Conservation (phyloP, 2,888 invertebrate genomes). For the Spilarctia lutea region DNA sequence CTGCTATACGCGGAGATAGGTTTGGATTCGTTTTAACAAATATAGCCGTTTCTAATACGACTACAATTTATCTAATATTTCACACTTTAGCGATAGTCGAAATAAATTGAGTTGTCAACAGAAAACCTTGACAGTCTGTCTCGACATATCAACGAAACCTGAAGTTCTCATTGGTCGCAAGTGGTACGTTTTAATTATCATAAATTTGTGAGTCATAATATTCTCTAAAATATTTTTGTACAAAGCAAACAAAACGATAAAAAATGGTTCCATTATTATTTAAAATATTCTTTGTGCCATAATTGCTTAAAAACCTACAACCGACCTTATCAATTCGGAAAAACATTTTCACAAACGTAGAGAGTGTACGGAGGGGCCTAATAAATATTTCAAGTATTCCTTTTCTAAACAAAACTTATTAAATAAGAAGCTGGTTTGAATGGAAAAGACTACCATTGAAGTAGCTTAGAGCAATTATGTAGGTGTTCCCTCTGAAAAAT, state of each 20-base stretch:
- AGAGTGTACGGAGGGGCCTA: not conserved
- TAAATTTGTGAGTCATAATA: not conserved
- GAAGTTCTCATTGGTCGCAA: not conserved
- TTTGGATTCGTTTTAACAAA: no score
- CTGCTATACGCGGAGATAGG: no score
- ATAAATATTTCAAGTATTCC: slow-evolving; percentile 4
- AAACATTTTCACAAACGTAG: not conserved
- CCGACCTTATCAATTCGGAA: not conserved
- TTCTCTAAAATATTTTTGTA: not conserved
- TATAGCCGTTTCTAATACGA: no score
- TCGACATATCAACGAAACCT: not conserved
- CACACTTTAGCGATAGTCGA: no score
- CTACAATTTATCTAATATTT: no score
- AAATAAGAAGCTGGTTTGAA: slow-evolving; percentile 2
- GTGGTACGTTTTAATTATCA: not conserved
- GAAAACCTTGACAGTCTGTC: not conserved
- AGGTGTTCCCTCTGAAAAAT: slow-evolving; percentile 1
- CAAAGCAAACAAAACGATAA: not conserved
- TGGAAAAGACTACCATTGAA: not conserved
- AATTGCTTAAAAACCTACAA: not conserved
- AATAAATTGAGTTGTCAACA: not conserved
- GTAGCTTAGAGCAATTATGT: slow-evolving; percentile 9
- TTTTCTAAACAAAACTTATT: slow-evolving; percentile 7
- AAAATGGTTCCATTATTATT: not conserved
- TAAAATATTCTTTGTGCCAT: not conserved